These are phyloP conservation scores for Rutilus rutilus DNA, from an alignment of 2,113 vertebrate genomes.

Conservation along the genomic window DNA sequence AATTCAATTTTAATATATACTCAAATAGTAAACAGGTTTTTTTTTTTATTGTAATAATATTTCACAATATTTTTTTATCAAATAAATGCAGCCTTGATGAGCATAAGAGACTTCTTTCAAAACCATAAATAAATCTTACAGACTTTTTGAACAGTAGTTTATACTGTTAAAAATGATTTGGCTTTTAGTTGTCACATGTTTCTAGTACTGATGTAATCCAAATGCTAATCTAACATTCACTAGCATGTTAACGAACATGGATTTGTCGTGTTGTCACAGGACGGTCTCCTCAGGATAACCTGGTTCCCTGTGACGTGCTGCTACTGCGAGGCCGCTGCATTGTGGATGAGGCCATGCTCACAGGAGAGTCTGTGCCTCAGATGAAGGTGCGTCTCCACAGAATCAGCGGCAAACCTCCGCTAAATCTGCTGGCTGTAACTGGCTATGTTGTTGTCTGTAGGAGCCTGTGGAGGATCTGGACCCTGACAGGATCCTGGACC, in stretches of 20 bases:
- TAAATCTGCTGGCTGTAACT: background rate
- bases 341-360: conserved; percentile 96
- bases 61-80: background rate
- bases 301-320: conserved; percentile 93
- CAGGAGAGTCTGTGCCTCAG: conserved; percentile 94
- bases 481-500: conserved; percentile 82
- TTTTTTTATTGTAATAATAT: background rate
- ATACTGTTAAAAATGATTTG: background rate
- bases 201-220: background rate
- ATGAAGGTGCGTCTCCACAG: conserved; percentile 84
- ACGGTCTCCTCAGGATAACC: conserved; percentile 91
- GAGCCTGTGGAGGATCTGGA: conserved; percentile 92
- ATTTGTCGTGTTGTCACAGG: conserved; percentile 68
- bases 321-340: conserved; percentile 91
- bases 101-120: background rate
- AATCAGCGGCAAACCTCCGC: background rate
- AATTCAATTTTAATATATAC: too few relatives aligned
- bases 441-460: conserved; percentile 68
- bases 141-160: background rate
- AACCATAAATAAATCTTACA: background rate
- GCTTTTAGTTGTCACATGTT: background rate
- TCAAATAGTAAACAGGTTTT: too few relatives aligned
- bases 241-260: background rate
- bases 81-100: background rate
- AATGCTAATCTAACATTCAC: background rate